Evolutionary conservation across 1,140 invertebrate species (phyloP).

Genomic region (Aporrectodea caliginosa): DNA sequence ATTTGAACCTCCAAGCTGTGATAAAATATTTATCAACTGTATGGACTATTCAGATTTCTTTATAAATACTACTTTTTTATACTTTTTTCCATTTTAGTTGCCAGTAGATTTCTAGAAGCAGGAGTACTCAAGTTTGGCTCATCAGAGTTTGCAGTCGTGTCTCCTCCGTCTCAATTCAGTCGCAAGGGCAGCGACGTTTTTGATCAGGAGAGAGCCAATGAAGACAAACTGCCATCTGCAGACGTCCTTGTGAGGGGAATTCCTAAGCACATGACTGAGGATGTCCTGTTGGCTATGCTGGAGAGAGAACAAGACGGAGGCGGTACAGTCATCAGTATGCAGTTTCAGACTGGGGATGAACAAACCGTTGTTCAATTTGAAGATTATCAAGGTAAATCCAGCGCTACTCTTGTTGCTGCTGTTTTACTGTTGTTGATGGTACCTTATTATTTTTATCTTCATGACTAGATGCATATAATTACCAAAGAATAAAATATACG

Average conservation of each 20-base stretch:
- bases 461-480: too few species aligned
- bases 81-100: neutral
- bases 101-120: neutral
- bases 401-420: too few species aligned
- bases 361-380: neutral
- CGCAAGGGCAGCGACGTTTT: neutral
- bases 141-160: neutral
- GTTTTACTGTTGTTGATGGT: too few species aligned
- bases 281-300: neutral
- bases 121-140: neutral
- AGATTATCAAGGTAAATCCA: neutral
- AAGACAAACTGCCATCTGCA: neutral
- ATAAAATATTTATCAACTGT: too few species aligned
- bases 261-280: neutral
- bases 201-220: neutral
- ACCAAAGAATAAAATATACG: too few species aligned
- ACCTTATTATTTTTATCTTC: too few species aligned
- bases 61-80: too few species aligned
- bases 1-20: too few species aligned
- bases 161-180: neutral
- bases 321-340: neutral
- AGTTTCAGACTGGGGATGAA: neutral
- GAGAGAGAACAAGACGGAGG: neutral
- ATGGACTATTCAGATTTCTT: too few species aligned
- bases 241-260: neutral